phyloP scores from a whole-genome alignment of 2,113 vertebrate genomes.

The Chamaea fasciata region DNA sequence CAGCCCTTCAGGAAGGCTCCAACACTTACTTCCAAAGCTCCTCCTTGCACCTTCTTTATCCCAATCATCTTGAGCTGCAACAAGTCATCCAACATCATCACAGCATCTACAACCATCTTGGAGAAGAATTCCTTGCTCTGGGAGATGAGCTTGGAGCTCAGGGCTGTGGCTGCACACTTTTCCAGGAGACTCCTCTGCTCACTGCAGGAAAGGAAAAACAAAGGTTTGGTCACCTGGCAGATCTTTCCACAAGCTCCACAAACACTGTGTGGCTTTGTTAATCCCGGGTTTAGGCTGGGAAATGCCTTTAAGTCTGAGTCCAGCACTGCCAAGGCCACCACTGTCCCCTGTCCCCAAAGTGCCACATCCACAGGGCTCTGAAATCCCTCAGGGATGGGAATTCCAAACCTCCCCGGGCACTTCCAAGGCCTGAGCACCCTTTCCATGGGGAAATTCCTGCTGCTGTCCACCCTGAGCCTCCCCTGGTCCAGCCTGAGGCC shows the following conservation, averaged over 20 bases:
- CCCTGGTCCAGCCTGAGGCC: not conserved
- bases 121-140: constrained; percentile 92
- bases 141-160: constrained; percentile 95
- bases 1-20: not conserved
- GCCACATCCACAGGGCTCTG: not conserved
- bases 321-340: not conserved
- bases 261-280: fast-evolving
- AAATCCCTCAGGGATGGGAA: not conserved
- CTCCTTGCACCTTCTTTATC: constrained; percentile 97
- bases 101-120: constrained; percentile 95
- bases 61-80: constrained; percentile 97
- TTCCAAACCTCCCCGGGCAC: not conserved
- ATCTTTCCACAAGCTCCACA: not conserved
- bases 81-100: constrained; percentile 89
- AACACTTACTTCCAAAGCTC: constrained; percentile 85
- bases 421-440: too few species aligned
- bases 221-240: not conserved
- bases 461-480: not conserved
- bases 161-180: constrained; percentile 91
- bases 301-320: not conserved
- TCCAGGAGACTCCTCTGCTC: constrained; percentile 88
- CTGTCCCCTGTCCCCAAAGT: fast-evolving
- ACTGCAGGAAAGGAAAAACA: constrained; percentile 53
- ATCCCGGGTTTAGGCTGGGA: not conserved
- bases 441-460: not conserved